These are phyloP conservation scores for Phymatocera aterrima DNA, from an alignment of 2,888 invertebrate genomes.

Conservation along the genomic window DNA sequence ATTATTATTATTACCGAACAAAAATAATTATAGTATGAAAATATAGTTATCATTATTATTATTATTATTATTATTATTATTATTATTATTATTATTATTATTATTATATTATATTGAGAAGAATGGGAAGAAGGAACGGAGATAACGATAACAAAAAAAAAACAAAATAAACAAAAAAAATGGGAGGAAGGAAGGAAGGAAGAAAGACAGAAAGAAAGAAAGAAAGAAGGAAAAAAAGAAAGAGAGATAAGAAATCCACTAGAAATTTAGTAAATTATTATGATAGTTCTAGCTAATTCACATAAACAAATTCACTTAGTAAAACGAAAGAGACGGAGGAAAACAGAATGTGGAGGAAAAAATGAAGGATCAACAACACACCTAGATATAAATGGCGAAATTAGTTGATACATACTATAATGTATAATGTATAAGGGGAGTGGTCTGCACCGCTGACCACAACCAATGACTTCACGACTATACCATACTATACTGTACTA, in stretches of 20 bases:
- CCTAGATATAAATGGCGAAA: neutral
- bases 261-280: constrained; percentile 71
- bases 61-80: too few species aligned
- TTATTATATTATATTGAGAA: too few species aligned
- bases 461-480: constrained; percentile 47
- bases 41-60: constrained; percentile 79
- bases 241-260: constrained; percentile 59
- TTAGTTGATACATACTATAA: too few species aligned
- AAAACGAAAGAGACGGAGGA: neutral
- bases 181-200: too few species aligned
- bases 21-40: constrained; percentile 53
- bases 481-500: too few species aligned
- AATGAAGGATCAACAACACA: neutral
- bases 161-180: too few species aligned
- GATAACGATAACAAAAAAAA: too few species aligned
- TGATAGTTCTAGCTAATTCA: constrained; percentile 67
- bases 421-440: constrained; percentile 25
- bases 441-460: constrained; percentile 51
- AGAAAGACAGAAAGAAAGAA: constrained; percentile 70
- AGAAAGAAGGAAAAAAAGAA: constrained; percentile 63
- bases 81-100: too few species aligned
- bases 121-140: too few species aligned
- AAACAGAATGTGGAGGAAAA: neutral
- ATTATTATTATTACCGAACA: constrained; percentile 60
- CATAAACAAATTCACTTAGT: constrained; percentile 56